These are phyloP conservation scores for Callyntrura guangdongensis DNA, from an alignment of 2,888 invertebrate species.

Conservation along the genomic window DNA sequence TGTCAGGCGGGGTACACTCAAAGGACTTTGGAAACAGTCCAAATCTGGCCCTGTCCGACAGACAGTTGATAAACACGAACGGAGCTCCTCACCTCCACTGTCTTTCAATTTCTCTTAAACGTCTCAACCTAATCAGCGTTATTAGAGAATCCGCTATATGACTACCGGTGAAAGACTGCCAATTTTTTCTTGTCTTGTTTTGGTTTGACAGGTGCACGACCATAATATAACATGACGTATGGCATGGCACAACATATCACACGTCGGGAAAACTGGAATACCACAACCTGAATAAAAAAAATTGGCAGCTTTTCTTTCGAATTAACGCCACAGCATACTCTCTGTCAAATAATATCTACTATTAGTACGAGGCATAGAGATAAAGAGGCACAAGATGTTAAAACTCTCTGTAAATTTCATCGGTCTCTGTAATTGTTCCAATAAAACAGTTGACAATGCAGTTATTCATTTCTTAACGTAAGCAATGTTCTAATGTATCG, in stretches of 20 bases:
- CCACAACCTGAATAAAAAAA: too few species aligned
- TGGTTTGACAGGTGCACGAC: constrained; percentile 31
- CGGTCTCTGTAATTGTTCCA: too few species aligned
- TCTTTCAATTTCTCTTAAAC: background rate
- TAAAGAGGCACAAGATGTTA: too few species aligned
- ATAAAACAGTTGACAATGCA: too few species aligned
- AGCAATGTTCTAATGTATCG: too few species aligned
- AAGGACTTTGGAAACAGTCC: background rate
- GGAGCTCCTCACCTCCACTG: background rate
- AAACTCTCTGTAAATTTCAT: too few species aligned
- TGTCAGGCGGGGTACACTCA: too few species aligned
- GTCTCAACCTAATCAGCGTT: background rate
- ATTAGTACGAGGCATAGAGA: too few species aligned
- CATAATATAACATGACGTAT: constrained; percentile 21
- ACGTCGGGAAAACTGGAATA: too few species aligned
- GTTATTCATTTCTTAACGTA: too few species aligned
- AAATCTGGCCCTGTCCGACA: background rate
- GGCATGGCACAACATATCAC: too few species aligned
- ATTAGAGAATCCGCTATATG: too few species aligned
- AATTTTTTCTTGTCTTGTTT: constrained; percentile 57
- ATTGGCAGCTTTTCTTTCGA: background rate
- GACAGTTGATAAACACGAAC: background rate
- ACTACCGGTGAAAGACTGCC: constrained; percentile 47
- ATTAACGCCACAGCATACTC: background rate
- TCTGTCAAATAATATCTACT: background rate